Evolutionary conservation across 2,888 invertebrate genomes (phyloP).

Genomic region (Netelia fuscicornis): DNA sequence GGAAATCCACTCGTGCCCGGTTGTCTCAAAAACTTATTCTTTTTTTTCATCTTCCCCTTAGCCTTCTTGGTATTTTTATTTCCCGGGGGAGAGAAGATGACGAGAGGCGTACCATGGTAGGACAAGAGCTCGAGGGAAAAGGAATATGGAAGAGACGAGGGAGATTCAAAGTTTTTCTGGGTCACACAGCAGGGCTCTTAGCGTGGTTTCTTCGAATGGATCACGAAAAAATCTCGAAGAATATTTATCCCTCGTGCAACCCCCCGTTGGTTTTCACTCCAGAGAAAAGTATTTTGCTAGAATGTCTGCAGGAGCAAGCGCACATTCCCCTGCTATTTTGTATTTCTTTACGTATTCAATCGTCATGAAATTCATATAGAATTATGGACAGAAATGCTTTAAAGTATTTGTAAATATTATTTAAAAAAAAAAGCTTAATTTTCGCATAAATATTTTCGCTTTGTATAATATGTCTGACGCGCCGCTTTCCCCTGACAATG

Average conservation of each 20-base stretch:
- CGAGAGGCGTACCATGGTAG: background rate
- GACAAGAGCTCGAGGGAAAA: background rate
- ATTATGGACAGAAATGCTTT: background rate
- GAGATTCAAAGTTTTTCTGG: slow-evolving; percentile 57
- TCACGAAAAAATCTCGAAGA: slow-evolving; percentile 45
- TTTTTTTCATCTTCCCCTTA: background rate
- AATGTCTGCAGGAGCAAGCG: slow-evolving; percentile 3
- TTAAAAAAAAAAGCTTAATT: background rate
- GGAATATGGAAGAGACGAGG: slow-evolving; percentile 40
- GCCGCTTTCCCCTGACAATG: slow-evolving; percentile 8
- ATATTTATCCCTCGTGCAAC: slow-evolving; percentile 33
- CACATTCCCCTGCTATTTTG: slow-evolving; percentile 9
- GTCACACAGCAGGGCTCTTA: slow-evolving; percentile 39
- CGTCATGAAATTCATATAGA: background rate
- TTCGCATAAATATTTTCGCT: slow-evolving; percentile 41
- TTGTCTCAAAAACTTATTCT: slow-evolving; percentile 18
- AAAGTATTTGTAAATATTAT: background rate
- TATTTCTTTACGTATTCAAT: background rate
- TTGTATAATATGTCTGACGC: slow-evolving; percentile 6
- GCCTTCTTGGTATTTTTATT: slow-evolving; percentile 40
- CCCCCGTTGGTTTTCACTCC: slow-evolving; percentile 55
- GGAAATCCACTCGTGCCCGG: slow-evolving; percentile 26
- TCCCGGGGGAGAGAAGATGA: slow-evolving; percentile 47
- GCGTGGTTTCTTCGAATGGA: slow-evolving; percentile 56
- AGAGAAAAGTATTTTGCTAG: slow-evolving; percentile 30